phyloP scores from a whole-genome alignment of 2,888 invertebrate genomes.

The Mythimna pallens region DNA sequence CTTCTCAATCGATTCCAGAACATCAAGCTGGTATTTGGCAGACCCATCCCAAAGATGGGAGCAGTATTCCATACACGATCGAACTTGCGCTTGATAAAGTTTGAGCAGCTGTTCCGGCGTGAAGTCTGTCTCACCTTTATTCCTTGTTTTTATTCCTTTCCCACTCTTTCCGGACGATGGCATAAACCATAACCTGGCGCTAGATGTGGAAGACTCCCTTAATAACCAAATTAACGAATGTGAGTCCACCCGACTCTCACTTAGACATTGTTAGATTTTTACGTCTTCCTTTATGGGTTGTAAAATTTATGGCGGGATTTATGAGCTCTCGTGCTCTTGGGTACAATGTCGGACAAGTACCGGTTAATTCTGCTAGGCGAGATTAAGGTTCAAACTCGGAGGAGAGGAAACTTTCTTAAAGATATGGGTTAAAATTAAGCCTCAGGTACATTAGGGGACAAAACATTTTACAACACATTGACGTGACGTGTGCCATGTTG shows the following conservation, averaged over 20 bases:
- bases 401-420: not conserved
- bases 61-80: too few species aligned
- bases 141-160: not conserved
- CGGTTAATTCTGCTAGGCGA: constrained; percentile 27
- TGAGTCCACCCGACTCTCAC: constrained; percentile 35
- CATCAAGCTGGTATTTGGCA: too few species aligned
- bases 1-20: too few species aligned
- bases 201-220: not conserved
- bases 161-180: not conserved
- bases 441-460: too few species aligned
- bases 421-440: too few species aligned
- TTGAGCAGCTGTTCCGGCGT: too few species aligned
- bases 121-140: too few species aligned
- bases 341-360: constrained; percentile 45
- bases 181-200: not conserved
- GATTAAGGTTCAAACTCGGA: constrained; percentile 3
- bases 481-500: too few species aligned
- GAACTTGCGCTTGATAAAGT: too few species aligned
- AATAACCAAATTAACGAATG: constrained; percentile 22
- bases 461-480: too few species aligned
- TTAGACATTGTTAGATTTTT: constrained; percentile 58
- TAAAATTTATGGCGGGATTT: constrained; percentile 62
- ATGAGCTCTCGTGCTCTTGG: constrained; percentile 31
- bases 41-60: too few species aligned
- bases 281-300: constrained; percentile 56